These are phyloP conservation scores for Trachelus tabidus DNA, from an alignment of 2,888 invertebrate genomes.

Conservation along the genomic window DNA sequence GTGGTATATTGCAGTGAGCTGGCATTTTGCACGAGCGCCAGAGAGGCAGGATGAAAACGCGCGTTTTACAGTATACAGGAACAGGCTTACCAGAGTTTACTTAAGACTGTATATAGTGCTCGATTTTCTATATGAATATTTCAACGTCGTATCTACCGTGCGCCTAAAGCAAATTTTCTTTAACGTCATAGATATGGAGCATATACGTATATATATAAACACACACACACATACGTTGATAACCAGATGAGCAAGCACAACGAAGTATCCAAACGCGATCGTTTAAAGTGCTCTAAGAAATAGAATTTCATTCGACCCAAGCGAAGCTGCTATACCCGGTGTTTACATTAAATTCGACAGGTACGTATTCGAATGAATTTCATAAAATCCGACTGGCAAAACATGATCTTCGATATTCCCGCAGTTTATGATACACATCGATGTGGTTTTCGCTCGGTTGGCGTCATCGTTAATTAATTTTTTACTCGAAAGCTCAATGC, in stretches of 20 bases:
- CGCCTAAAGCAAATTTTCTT: neutral
- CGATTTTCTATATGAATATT: slow-evolving; percentile 2
- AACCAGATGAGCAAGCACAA: neutral
- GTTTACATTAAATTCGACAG: neutral
- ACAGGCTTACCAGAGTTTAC: neutral
- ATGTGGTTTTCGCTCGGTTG: neutral
- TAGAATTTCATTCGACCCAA: neutral
- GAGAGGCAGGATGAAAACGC: neutral
- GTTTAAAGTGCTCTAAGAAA: neutral
- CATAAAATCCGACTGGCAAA: neutral
- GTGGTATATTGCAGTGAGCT: neutral
- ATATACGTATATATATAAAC: no score
- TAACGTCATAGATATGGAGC: neutral
- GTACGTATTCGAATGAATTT: neutral
- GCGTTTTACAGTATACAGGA: neutral
- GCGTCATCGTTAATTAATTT: neutral
- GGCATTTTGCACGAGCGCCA: neutral
- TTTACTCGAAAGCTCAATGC: neutral
- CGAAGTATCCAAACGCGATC: neutral
- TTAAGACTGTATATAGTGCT: neutral
- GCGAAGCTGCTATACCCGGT: neutral
- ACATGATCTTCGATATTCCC: neutral
- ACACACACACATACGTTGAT: neutral
- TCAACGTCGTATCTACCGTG: neutral
- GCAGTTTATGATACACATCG: neutral